Base-by-base conservation (phyloP, 2,113 vertebrate genomes). In the Pomatorhinus ruficollis region DNA sequence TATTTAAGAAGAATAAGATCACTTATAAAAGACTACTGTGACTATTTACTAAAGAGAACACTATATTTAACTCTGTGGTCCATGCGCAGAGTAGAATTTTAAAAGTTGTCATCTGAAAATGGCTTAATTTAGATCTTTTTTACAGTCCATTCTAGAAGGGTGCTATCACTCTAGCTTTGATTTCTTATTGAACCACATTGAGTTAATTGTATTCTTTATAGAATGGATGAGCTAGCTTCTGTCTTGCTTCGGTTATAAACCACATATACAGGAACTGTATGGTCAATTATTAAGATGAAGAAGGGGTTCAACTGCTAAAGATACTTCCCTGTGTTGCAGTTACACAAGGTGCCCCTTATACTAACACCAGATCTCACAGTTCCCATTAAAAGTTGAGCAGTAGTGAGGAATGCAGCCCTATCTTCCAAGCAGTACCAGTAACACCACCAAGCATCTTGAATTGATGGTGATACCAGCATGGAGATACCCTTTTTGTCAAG, bases 381-480 rank as follows among this genome's bases (percentile, higher is more conserved):
- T 84, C 16, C 25, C 6, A 4, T 45, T 63, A 10, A 27, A 89
- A 77, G 20, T 28, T 40, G 12, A 50, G 10, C 7, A 91, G 7
- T 25, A 49, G 17, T 37, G 28, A 90, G 44, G 35, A 71, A 59
- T 5, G 23, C 33, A 75, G 4, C 3, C 15, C 5, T 61, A 23
- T 12, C n/a, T 87, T 84, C 22, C 18, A 11, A 77, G 9, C 11
- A 74, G 20, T 30, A 37, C 10, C 35, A 31, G 8, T 66, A 63
- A 24, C 4, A 76, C 0, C 8, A 74, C 0, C 16, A 66, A 81
- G 12, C 20, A 69, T 35, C 13, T 50, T 16, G 19, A 75, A 60
- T 6, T 0, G 0, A 33, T 68, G n/a, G 11, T 25, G n/a, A 75
- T 45, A n/a, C 6, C 37, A 72, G 30, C 20, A 54, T 1, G 2